Evolutionary conservation across 2,888 invertebrate genomes (phyloP), one percentile per base, ranked within the genome.

Genomic region (Drosophila peninsularis): DNA sequence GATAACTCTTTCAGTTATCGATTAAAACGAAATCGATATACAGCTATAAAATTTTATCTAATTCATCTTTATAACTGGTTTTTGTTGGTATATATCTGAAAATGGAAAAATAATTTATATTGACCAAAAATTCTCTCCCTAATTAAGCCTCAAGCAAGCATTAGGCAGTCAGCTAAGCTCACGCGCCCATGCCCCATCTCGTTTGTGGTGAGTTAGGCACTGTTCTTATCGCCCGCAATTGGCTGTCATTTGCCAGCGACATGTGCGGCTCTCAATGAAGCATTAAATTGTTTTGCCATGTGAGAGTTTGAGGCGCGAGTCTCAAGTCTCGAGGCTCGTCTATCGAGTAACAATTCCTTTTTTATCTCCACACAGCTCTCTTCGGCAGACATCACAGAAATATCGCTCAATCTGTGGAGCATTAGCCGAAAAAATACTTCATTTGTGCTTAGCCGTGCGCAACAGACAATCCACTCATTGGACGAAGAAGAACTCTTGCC

Each of bases 231-330:
- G 78, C 64, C 17, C 17, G 71, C 78, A 78, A 78, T 79, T 79
- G 82, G 63, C 80, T 81, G 81, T 82, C 82, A 81, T 80, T 81
- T 81, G 82, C 81, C 82, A 49, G 77, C 75, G 69, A 89, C 79
- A 89, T 85, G 84, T 74, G 88, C 68, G 84, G 89, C 84, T 87
- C 75, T 70, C 89, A 84, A 78, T 87, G 88, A 89, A 85, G 82
- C 85, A 87, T 85, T 89, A 85, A 85, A 85, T 85, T 85, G 85
- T 89, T 74, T 89, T 74, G 84, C 75, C 79, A 77, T 71, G 72
- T 74, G 70, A 65, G 75, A 84, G 79, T 74, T 67, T 74, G 76
- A 62, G 45, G 45, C 45, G 45, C 30, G 45, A 47, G 45, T 17
- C 30, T 27, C 1, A 3, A 47, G 17, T 30, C 17, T 45, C n/a